Conservation (phyloP, 2,797 vertebrate species). For the Cygnus olor region DNA sequence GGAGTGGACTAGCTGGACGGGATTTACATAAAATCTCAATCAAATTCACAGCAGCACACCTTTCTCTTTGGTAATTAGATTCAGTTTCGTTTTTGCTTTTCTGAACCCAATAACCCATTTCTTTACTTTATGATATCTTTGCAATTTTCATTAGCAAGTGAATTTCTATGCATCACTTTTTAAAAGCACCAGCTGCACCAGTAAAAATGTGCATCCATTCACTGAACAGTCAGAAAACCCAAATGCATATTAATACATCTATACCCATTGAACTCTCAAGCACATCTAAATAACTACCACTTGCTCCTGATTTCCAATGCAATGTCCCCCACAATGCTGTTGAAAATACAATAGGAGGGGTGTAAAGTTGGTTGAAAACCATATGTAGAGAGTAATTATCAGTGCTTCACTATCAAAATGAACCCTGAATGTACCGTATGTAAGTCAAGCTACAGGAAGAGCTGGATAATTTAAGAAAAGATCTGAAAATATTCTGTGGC, state of each 20-base stretch:
- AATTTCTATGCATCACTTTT: conserved; percentile 50
- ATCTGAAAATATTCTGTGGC: background rate
- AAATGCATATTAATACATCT: conserved; percentile 30
- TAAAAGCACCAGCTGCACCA: conserved; percentile 62
- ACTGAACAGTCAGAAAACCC: conserved; percentile 45
- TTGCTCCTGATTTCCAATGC: conserved; percentile 1
- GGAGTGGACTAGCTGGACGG: conserved; percentile 24
- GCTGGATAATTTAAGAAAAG: background rate
- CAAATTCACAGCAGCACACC: conserved; percentile 28
- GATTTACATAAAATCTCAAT: conserved; percentile 60
- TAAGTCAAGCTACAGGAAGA: background rate
- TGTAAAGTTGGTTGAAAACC: background rate
- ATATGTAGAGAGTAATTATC: background rate
- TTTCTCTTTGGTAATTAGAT: conserved; percentile 45
- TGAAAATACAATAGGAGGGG: background rate
- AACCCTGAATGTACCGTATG: background rate
- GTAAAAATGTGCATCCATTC: conserved; percentile 51
- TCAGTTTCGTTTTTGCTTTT: conserved; percentile 29
- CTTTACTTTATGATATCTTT: conserved; percentile 56
- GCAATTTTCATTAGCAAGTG: conserved; percentile 60
- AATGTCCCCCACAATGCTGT: background rate
- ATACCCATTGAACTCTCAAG: conserved; percentile 9
- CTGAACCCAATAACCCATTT: conserved; percentile 53
- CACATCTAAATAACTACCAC: conserved; percentile 16
- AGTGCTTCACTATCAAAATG: background rate